A percentile compares a stretch with the other conserved stretches of the same genome.
phyloP scores from a whole-genome alignment of 2,888 invertebrate genomes.

The Morpho helenor region DNA sequence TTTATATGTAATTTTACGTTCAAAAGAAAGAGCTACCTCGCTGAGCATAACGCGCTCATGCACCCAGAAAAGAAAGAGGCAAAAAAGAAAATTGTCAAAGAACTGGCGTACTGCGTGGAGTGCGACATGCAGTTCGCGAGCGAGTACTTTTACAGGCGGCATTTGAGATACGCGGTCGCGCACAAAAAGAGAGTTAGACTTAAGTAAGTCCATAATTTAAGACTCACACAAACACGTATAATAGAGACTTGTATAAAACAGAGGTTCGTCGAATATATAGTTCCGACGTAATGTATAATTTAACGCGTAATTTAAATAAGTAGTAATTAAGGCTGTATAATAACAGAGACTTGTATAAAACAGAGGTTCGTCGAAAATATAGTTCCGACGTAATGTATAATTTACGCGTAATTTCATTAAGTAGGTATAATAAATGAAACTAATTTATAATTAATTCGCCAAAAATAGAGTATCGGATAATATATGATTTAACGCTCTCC shows the following conservation, averaged over 20 bases:
- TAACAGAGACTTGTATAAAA: neutral
- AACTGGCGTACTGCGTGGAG: conserved; percentile 55
- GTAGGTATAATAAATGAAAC: no score
- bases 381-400: no score
- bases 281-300: no score
- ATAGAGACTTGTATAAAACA: neutral
- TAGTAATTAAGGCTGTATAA: no score
- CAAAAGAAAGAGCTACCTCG: conserved; percentile 27
- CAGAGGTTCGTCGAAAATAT: neutral
- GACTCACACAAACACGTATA: no score
- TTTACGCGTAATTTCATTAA: no score
- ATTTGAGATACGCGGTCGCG: conserved; percentile 41
- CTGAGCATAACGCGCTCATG: conserved; percentile 29
- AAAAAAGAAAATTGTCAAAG: conserved; percentile 27
- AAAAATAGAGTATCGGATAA: no score
- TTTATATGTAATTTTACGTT: conserved; percentile 34
- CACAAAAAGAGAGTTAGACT: conserved; percentile 38
- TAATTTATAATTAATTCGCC: no score
- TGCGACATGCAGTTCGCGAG: conserved; percentile 51
- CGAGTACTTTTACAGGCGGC: conserved; percentile 42
- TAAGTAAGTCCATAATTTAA: no score
- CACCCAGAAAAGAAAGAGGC: conserved; percentile 32
- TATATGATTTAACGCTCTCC: no score
- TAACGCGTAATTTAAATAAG: no score
- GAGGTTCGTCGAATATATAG: neutral